Base-by-base conservation (phyloP, 2,888 invertebrate species). In the Drosophila neutralis region DNA sequence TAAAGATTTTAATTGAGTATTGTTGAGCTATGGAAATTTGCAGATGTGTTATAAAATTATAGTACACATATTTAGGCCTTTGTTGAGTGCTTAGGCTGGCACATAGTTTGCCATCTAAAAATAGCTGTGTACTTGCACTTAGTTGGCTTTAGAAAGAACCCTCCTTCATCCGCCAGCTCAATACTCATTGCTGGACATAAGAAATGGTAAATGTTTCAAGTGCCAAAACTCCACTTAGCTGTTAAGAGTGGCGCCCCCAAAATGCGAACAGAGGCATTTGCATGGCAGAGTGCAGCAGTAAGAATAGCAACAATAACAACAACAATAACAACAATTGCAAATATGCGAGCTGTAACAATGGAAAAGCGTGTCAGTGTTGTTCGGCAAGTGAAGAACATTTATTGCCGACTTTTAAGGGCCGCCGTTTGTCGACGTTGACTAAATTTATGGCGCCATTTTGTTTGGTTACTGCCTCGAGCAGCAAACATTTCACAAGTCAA, bases 181-280 rank as follows among this genome's bases (percentile, higher is more conserved):
- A 24, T 59, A 49, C 24, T 11, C 51, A 42, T 59, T 52, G 74
- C 74, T 27, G 69, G 52, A 33, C 60, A 73, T 61, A 65, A 60
- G 52, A 66, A 66, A 58, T 66, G 21, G 53, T 53, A 62, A 68
- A 63, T 71, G 66, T 53, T 69, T 78, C 76, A 88, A 86, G 83
- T 88, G 85, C 85, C 88, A 88, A 86, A 86, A 82, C 78, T 78
- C 77, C 74, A 82, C 80, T 88, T 88, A 83, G 83, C 76, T 77
- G 83, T 59, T 68, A 79, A 79, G 73, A 76, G 70, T 68, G 53
- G 63, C 65, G 57, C 63, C 58, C 40, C 62, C 65, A 63, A 33
- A 63, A 62, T 53, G 49, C 53, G 36, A 58, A 31, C 70, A 15
- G 13, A 42, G 18, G 24, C 66, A 82, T 78, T 84, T 80, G 82